These are phyloP conservation scores for Alexandromys oeconomus DNA, from an alignment of 2,797 vertebrate genomes.

Conservation along the genomic window DNA sequence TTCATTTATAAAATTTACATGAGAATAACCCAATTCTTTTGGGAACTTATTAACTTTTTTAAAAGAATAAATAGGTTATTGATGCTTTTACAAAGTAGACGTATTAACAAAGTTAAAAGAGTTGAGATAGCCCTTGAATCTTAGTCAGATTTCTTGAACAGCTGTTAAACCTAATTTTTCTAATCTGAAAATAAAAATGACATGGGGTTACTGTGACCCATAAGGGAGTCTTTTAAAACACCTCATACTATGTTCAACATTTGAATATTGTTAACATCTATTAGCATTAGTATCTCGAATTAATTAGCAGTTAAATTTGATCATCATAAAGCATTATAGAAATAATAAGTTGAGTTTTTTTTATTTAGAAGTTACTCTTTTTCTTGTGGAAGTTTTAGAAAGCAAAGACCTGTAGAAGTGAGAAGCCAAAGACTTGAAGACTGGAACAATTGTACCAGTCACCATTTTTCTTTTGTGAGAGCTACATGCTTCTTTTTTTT, in stretches of 20 bases:
- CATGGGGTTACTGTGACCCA: background rate
- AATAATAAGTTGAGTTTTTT: background rate
- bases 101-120: background rate
- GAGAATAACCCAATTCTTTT: background rate
- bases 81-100: background rate
- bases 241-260: background rate
- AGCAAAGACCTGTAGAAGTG: background rate
- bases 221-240: background rate
- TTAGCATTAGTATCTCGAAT: background rate
- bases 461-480: no score
- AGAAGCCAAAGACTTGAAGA: background rate
- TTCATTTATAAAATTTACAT: background rate
- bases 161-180: background rate
- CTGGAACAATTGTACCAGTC: background rate
- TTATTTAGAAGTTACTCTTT: background rate
- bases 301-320: background rate
- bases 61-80: background rate
- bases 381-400: background rate
- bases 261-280: background rate
- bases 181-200: constrained; percentile 4
- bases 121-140: background rate
- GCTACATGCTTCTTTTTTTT: background rate
- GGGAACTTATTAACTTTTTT: background rate
- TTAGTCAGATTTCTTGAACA: background rate
- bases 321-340: background rate